These are phyloP conservation scores for Venturia canescens DNA, from an alignment of 1,140 invertebrate genomes.

Conservation along the genomic window DNA sequence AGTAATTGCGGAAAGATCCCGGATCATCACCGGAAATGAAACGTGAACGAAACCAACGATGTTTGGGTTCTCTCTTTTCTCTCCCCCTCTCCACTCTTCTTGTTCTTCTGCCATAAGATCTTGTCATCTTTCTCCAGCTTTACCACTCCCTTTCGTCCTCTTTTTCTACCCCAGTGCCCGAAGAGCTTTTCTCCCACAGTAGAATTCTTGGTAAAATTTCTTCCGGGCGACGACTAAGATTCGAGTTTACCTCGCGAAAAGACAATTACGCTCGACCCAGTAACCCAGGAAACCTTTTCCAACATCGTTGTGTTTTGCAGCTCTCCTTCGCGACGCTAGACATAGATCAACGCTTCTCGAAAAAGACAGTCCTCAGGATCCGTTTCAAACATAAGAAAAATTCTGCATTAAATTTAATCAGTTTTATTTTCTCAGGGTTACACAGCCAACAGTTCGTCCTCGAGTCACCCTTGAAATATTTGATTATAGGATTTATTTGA, in stretches of 20 bases:
- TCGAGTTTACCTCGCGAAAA: slow-evolving; percentile 32
- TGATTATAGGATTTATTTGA: not conserved
- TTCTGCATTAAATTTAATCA: slow-evolving; percentile 45
- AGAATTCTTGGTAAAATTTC: not conserved
- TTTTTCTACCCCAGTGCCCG: not conserved
- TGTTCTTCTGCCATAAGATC: not conserved
- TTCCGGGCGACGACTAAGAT: not conserved
- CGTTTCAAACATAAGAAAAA: slow-evolving; percentile 41
- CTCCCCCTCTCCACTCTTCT: slow-evolving; percentile 36
- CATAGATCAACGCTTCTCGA: not conserved
- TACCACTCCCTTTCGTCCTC: not conserved
- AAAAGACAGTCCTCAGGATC: not conserved
- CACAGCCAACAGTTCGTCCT: not conserved
- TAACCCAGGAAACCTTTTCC: slow-evolving; percentile 43
- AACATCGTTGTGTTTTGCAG: not conserved
- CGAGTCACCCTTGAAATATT: not conserved
- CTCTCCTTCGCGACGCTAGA: not conserved
- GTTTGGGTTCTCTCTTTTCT: slow-evolving; percentile 41
- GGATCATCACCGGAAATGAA: slow-evolving; percentile 58
- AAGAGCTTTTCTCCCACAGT: not conserved
- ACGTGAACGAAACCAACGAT: slow-evolving; percentile 50
- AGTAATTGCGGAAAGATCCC: slow-evolving; percentile 51
- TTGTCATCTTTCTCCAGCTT: not conserved
- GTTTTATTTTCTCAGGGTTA: not conserved
- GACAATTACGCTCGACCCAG: slow-evolving; percentile 55